These are phyloP conservation scores for Octodon degus DNA, from an alignment of 2,113 vertebrate genomes.

Conservation along the genomic window DNA sequence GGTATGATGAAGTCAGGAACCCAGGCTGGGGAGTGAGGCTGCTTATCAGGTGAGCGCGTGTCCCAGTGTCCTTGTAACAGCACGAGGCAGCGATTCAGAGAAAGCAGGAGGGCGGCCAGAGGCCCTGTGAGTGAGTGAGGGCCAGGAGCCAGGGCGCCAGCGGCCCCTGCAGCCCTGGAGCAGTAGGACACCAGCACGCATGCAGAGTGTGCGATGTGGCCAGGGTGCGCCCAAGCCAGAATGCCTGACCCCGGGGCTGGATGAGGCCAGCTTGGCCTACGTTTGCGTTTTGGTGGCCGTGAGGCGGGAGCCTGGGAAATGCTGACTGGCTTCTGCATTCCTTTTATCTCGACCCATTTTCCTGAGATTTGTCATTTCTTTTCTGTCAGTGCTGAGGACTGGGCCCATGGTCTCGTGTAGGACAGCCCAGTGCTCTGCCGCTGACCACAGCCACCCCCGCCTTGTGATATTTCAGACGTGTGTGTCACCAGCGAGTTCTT, in stretches of 20 bases:
- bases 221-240: too few relatives aligned
- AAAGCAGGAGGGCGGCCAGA: not conserved
- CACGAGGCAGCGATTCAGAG: not conserved
- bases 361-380: not conserved
- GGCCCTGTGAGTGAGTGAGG: not conserved
- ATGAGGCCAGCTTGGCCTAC: not conserved
- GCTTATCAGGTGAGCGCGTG: not conserved
- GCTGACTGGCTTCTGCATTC: not conserved
- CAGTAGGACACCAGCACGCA: not conserved
- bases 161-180: not conserved
- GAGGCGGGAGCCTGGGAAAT: not conserved
- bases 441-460: not conserved
- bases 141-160: not conserved
- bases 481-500: not conserved
- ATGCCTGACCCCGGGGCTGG: too few relatives aligned
- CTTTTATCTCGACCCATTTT: not conserved
- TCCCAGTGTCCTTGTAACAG: not conserved
- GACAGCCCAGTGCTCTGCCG: not conserved
- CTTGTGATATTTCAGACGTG: not conserved
- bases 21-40: not conserved
- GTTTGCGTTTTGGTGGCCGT: not conserved
- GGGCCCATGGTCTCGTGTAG: not conserved
- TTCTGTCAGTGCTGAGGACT: not conserved
- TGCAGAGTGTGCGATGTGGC: not conserved
- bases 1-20: not conserved